Conservation (phyloP, 1,140 invertebrate species). For the Heliconius himera region DNA sequence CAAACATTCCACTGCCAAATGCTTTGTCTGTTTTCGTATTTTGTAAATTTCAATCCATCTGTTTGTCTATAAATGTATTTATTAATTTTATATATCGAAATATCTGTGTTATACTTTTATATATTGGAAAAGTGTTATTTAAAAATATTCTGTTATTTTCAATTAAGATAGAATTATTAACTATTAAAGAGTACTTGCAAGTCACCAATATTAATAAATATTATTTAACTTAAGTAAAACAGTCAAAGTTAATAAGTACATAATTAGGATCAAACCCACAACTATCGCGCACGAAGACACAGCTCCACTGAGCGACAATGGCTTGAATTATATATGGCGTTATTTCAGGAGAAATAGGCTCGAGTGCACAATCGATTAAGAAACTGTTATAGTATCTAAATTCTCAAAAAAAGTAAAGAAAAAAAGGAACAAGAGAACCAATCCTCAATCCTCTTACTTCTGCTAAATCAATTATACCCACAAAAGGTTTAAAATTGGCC, state of each 20-base stretch:
- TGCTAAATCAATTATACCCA: constrained; percentile 48
- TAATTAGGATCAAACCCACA: too few relatives aligned
- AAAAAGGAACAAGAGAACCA: constrained; percentile 13
- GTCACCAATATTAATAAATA: too few relatives aligned
- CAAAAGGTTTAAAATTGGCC: constrained; percentile 50
- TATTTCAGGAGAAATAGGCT: neutral
- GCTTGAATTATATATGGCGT: neutral
- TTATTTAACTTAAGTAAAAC: too few relatives aligned
- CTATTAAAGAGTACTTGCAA: too few relatives aligned
- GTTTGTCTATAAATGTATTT: neutral
- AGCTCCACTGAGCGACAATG: neutral
- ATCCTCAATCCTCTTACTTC: constrained; percentile 21
- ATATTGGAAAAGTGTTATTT: too few relatives aligned
- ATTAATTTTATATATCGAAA: neutral
- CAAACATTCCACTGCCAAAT: constrained; percentile 47
- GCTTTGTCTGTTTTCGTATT: constrained; percentile 22
- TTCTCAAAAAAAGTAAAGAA: neutral
- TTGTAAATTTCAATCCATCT: constrained; percentile 16
- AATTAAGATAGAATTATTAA: too few relatives aligned
- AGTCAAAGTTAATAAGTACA: too few relatives aligned
- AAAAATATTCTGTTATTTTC: too few relatives aligned
- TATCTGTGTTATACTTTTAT: too few relatives aligned
- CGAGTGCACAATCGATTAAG: neutral
- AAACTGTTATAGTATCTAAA: neutral
- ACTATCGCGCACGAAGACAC: neutral